Conservation (phyloP, 1,140 invertebrate genomes). For the Caligus rogercresseyi region DNA sequence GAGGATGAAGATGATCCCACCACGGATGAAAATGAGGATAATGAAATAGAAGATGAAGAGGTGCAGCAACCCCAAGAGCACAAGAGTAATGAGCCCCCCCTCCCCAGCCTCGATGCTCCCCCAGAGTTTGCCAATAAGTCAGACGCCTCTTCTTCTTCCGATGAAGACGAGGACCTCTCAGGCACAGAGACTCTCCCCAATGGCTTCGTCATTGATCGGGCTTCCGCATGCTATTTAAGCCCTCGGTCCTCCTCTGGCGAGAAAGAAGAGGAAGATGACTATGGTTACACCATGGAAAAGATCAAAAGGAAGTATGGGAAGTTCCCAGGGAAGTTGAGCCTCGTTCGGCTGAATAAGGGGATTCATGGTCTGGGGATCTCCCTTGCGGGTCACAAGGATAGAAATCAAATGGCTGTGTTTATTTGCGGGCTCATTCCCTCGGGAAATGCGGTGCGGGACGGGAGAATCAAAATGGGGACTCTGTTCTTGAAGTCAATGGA, state of each 20-base stretch:
- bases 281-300: constrained; percentile 82
- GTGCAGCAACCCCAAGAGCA: background rate
- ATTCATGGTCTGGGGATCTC: constrained; percentile 60
- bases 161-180: constrained; percentile 17
- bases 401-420: constrained; percentile 87
- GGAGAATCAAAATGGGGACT: constrained; percentile 75
- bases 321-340: constrained; percentile 42
- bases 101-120: background rate
- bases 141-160: constrained; percentile 16
- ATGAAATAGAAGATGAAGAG: background rate
- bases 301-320: constrained; percentile 73
- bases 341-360: constrained; percentile 47
- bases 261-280: constrained; percentile 65
- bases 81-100: background rate
- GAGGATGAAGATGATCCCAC: background rate
- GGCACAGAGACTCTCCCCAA: constrained; percentile 4
- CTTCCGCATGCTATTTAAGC: constrained; percentile 65
- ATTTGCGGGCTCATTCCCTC: constrained; percentile 82
- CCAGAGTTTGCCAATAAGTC: constrained; percentile 15
- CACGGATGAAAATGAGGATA: background rate
- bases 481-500: constrained; percentile 89
- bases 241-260: constrained; percentile 52
- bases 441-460: constrained; percentile 53
- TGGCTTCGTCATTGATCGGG: constrained; percentile 46
- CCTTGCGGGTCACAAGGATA: constrained; percentile 78